Evolutionary conservation across 30 jellyfish, hydroid and myxozoan genomes (phyloP), one percentile per base, ranked within the genome.

Genomic region (Aurelia aurita): DNA sequence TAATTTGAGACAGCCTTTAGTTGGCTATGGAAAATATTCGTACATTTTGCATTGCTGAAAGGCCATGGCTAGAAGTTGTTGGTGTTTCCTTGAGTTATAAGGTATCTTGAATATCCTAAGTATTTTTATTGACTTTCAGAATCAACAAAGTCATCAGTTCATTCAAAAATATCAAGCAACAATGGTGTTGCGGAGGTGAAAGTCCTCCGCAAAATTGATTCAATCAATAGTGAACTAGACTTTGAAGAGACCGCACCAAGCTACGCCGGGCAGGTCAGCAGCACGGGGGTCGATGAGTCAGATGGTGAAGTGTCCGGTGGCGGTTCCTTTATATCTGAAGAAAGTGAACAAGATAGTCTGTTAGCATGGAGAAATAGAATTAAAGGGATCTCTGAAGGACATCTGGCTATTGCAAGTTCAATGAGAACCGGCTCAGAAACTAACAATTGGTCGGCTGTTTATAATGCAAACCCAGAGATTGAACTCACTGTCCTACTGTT

Each of bases 381-480:
- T 9, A 67, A 72, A 11, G 91, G 91, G 31, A 66, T 81, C 0
- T 21, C 91, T 5, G 82, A 68, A 3, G 85, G 69, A 67, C 51
- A 39, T 39, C 51, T 39, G 16, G 5, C 75, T 12, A 9, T 49
- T 7, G 51, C 72, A 28, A 23, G 51, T 2, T 29, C 67, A 16
- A 14, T 51, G 45, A 58, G 70, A 35, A 32, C 15, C 13, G 32
- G 34, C 51, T 57, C 13, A 14, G 77, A 53, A 3, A 15, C 54
- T 10, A 32, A 47, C 68, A 63, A 35, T 31, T 85, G 95, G 95
- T n/a, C 79, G 2, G 53, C 53, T 13, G 63, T 85, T 54, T 85
- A 69, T 72, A 51, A 76, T 75, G 79, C 82, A 0, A 29, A 69
- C 80, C 95, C 95, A 0, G 95, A 85, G 21, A 73, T 85, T 19